Percentiles rank a stretch among this genome's conserved stretches.
These are phyloP conservation scores for Dasypogon diadema DNA, from an alignment of 2,888 invertebrate genomes.

Conservation along the genomic window DNA sequence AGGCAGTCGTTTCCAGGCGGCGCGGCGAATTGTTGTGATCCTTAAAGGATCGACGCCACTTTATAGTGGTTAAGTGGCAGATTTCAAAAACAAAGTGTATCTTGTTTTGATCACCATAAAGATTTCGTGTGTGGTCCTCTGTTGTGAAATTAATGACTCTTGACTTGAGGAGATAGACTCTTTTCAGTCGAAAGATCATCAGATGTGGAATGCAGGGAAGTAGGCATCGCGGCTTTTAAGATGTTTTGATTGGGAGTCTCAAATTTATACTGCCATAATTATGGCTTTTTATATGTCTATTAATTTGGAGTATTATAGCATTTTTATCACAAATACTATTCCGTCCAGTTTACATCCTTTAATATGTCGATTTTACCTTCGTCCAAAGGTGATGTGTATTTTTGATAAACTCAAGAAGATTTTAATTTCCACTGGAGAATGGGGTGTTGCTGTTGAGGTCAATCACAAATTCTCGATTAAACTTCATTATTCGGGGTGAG, in stretches of 20 bases:
- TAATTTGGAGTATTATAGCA: constrained; percentile 16
- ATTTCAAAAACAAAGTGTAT: constrained; percentile 57
- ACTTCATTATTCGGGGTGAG: too few species aligned
- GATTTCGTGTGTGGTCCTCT: constrained; percentile 46
- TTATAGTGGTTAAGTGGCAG: constrained; percentile 59
- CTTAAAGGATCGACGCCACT: constrained; percentile 57
- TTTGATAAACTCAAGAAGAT: too few species aligned
- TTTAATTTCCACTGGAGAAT: too few species aligned
- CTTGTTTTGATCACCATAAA: constrained; percentile 59
- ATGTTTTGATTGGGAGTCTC: constrained; percentile 35
- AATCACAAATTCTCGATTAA: too few species aligned
- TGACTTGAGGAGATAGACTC: not conserved
- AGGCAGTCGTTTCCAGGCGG: constrained; percentile 41
- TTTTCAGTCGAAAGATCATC: not conserved
- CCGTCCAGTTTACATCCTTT: too few species aligned
- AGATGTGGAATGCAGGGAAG: constrained; percentile 5
- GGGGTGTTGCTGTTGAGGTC: too few species aligned
- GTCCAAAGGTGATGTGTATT: too few species aligned
- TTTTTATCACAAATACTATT: not conserved
- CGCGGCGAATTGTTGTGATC: constrained; percentile 6
- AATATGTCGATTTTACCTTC: too few species aligned
- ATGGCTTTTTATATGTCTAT: constrained; percentile 17
- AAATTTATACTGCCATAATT: constrained; percentile 25
- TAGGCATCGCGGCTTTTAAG: constrained; percentile 33
- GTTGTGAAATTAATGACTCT: constrained; percentile 47